Conservation (phyloP, 2,888 invertebrate species). For the Nymphalis urticae region DNA sequence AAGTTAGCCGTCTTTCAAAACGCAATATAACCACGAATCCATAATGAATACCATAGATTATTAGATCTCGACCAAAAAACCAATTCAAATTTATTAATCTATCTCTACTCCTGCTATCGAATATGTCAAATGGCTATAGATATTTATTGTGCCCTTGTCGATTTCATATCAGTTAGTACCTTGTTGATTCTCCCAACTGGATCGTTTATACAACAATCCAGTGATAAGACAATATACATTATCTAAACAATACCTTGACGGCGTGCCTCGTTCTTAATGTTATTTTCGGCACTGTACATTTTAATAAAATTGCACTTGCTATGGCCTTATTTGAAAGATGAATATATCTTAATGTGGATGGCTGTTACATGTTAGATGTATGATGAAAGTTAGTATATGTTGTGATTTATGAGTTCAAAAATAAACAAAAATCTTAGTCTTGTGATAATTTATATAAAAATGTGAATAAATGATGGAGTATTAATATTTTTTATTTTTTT, state of each 20-base stretch:
- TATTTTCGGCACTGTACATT: slow-evolving; percentile 45
- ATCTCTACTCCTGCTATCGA: neutral
- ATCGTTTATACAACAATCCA: slow-evolving; percentile 42
- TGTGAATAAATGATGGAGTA: slow-evolving; percentile 80
- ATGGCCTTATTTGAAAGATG: slow-evolving; percentile 73
- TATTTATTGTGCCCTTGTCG: slow-evolving; percentile 18
- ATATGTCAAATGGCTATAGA: neutral
- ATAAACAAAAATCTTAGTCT: slow-evolving; percentile 74
- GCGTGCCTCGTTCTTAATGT: slow-evolving; percentile 55
- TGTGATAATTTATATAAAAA: slow-evolving; percentile 81
- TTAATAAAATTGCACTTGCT: slow-evolving; percentile 55
- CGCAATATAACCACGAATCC: too few relatives aligned
- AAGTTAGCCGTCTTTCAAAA: too few relatives aligned
- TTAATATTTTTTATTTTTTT: slow-evolving; percentile 54
- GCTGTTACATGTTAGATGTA: slow-evolving; percentile 72
- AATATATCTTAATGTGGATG: slow-evolving; percentile 56
- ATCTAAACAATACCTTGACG: slow-evolving; percentile 49
- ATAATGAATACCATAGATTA: too few relatives aligned
- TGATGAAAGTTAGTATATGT: slow-evolving; percentile 66
- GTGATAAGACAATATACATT: slow-evolving; percentile 68
- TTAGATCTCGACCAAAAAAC: too few relatives aligned
- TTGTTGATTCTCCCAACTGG: slow-evolving; percentile 44
- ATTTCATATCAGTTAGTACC: slow-evolving; percentile 68
- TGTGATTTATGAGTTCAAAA: slow-evolving; percentile 80
- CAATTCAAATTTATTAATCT: too few relatives aligned